Evolutionary conservation across 2,113 vertebrate genomes (phyloP).

Genomic region (Aramus guarauna): DNA sequence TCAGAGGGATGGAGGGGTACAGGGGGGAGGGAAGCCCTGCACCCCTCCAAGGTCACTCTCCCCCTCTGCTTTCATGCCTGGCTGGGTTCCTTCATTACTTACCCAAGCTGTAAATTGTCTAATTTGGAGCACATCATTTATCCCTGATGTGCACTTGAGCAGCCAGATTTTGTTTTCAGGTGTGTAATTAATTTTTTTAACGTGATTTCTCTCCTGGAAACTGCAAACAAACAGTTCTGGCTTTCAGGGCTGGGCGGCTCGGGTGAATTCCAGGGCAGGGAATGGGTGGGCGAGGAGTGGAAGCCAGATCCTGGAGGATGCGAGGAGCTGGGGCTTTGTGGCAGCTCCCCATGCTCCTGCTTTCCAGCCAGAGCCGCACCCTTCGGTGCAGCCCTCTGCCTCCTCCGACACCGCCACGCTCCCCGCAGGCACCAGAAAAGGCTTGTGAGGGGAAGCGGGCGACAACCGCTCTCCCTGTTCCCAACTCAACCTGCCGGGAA

Average conservation of each 20-base stretch:
- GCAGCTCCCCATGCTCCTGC: not conserved
- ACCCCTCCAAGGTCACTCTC: not conserved
- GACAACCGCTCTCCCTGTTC: not conserved
- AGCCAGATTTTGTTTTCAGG: slow-evolving; percentile 72
- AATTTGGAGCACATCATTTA: slow-evolving; percentile 63
- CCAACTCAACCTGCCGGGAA: slow-evolving; percentile 49
- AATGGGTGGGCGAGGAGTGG: not conserved
- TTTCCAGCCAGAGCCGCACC: not conserved
- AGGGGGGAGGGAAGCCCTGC: not conserved
- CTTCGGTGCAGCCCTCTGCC: not conserved
- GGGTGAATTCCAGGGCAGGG: not conserved
- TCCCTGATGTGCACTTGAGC: slow-evolving; percentile 69
- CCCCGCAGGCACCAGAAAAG: not conserved
- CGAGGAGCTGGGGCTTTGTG: not conserved
- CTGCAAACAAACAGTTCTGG: slow-evolving; percentile 54
- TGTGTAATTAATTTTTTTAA: slow-evolving; percentile 73
- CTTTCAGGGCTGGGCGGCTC: not conserved
- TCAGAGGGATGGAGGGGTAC: not conserved
- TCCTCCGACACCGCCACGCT: not conserved
- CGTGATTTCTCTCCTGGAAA: slow-evolving; percentile 69
- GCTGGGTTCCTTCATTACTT: slow-evolving; percentile 45
- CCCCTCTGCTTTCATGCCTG: not conserved
- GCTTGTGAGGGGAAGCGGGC: not conserved
- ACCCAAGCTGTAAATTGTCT: slow-evolving; percentile 64
- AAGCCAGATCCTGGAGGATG: not conserved